Evolutionary conservation across 2,113 vertebrate species (phyloP).

Genomic region (Callionymus lyra): DNA sequence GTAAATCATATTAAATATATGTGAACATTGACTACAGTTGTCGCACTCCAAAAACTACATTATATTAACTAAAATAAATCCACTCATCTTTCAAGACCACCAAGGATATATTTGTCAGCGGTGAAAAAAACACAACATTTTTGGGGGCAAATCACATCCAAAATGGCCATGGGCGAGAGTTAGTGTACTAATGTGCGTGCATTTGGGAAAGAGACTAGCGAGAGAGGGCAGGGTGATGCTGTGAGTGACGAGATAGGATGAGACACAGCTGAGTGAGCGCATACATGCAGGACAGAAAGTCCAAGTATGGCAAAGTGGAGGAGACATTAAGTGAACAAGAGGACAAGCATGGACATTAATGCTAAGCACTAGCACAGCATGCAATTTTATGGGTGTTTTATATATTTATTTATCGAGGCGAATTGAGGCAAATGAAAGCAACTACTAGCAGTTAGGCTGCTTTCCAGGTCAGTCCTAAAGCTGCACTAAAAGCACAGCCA

Average conservation of each 20-base stretch:
- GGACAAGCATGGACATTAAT: constrained; percentile 40
- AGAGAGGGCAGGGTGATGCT: constrained; percentile 45
- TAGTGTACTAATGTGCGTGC: constrained; percentile 11
- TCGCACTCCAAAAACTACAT: too few species aligned
- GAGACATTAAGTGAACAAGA: constrained; percentile 33
- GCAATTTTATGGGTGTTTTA: constrained; percentile 6
- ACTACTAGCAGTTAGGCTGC: constrained; percentile 41
- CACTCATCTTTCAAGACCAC: too few species aligned
- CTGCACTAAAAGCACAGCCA: constrained; percentile 36
- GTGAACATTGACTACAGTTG: too few species aligned
- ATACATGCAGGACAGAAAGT: constrained; percentile 38
- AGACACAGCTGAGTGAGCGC: constrained; percentile 59
- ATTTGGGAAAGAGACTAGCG: constrained; percentile 30
- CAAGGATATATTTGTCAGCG: too few species aligned
- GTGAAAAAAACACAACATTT: too few species aligned
- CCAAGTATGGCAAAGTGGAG: constrained; percentile 5
- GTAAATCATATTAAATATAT: too few species aligned
- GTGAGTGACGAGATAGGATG: constrained; percentile 56
- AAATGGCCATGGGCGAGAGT: constrained; percentile 26
- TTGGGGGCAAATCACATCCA: too few species aligned
- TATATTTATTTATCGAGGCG: constrained; percentile 6
- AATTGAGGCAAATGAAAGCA: constrained; percentile 49
- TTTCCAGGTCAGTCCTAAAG: constrained; percentile 54
- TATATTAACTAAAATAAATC: too few species aligned
- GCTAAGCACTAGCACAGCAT: constrained; percentile 33